These are phyloP conservation scores for Pseudomyrmex concolor DNA, from an alignment of 1,140 invertebrate genomes.

Conservation along the genomic window DNA sequence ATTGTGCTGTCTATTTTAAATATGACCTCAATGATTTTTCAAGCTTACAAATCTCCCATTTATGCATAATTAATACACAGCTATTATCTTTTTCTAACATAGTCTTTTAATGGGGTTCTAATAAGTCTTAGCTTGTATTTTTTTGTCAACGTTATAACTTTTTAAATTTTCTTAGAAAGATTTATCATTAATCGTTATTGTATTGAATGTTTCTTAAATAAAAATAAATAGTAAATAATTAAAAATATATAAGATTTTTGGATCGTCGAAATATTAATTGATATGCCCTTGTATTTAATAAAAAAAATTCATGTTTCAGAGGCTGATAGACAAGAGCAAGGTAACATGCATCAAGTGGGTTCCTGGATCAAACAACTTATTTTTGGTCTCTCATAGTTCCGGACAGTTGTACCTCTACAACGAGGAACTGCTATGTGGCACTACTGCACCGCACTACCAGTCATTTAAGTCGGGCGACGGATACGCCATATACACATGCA, in stretches of 20 bases:
- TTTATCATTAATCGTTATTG: constrained; percentile 15
- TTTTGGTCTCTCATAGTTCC: constrained; percentile 97
- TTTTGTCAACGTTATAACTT: not conserved
- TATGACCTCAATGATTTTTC: not conserved
- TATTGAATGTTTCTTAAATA: not conserved
- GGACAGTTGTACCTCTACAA: constrained; percentile 99
- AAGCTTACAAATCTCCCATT: too few relatives aligned
- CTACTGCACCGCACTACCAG: constrained; percentile 94
- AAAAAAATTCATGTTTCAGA: constrained; percentile 87
- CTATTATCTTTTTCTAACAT: too few relatives aligned
- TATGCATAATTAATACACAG: too few relatives aligned
- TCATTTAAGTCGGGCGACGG: constrained; percentile 98
- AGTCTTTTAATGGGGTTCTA: too few relatives aligned
- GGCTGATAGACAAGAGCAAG: constrained; percentile 98
- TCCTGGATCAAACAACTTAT: constrained; percentile 96
- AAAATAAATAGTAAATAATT: not conserved
- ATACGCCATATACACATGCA: constrained; percentile 97
- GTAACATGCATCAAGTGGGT: constrained; percentile 99
- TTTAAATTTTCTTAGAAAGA: constrained; percentile 10
- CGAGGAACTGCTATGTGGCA: constrained; percentile 96
- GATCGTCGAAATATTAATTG: not conserved
- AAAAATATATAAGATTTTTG: not conserved
- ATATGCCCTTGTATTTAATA: constrained; percentile 40
- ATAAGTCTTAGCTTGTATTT: not conserved
- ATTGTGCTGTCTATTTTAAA: constrained; percentile 11